Percentiles rank a stretch among this genome's conserved stretches.
phyloP scores from a whole-genome alignment of 2,113 vertebrate species.

The Thalassoma bifasciatum region DNA sequence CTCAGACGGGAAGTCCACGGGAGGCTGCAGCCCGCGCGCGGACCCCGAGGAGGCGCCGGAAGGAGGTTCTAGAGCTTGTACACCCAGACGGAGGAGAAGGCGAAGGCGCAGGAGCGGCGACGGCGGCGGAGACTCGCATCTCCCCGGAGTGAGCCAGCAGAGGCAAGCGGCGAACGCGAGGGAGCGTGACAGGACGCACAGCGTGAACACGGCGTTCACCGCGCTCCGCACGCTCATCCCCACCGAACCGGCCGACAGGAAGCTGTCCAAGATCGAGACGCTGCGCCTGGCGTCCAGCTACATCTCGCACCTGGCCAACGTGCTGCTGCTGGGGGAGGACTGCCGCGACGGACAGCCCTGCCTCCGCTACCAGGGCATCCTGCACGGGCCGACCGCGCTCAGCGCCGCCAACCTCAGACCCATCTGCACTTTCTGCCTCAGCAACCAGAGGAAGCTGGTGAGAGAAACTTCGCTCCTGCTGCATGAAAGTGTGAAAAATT shows the following conservation, averaged over 20 bases:
- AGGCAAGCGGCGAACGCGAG: conserved; percentile 90
- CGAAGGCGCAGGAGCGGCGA: conserved; percentile 14
- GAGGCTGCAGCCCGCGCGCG: conserved; percentile 66
- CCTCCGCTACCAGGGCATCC: conserved; percentile 79
- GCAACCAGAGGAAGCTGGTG: conserved; percentile 89
- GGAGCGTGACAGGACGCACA: conserved; percentile 91
- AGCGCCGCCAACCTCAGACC: conserved; percentile 78
- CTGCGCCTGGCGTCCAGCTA: conserved; percentile 91
- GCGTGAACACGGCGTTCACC: conserved; percentile 90
- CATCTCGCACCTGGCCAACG: conserved; percentile 91
- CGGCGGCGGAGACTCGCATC: conserved; percentile 45
- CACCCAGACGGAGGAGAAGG: conserved; percentile 15
- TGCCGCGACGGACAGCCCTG: conserved; percentile 84
- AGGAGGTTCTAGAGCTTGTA: not conserved
- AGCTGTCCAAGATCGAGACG: conserved; percentile 93
- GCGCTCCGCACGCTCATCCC: conserved; percentile 90
- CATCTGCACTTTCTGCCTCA: conserved; percentile 93
- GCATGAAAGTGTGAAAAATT: no score
- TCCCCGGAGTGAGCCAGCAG: conserved; percentile 81
- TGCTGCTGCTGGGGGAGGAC: conserved; percentile 84
- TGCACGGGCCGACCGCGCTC: conserved; percentile 68
- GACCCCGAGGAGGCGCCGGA: conserved; percentile 1
- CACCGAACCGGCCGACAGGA: conserved; percentile 88
- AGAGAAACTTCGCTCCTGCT: conserved; percentile 49
- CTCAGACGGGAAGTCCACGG: conserved; percentile 78